These are phyloP conservation scores for Coecobrya sp. DNA, from an alignment of 2,888 invertebrate species.

Conservation along the genomic window DNA sequence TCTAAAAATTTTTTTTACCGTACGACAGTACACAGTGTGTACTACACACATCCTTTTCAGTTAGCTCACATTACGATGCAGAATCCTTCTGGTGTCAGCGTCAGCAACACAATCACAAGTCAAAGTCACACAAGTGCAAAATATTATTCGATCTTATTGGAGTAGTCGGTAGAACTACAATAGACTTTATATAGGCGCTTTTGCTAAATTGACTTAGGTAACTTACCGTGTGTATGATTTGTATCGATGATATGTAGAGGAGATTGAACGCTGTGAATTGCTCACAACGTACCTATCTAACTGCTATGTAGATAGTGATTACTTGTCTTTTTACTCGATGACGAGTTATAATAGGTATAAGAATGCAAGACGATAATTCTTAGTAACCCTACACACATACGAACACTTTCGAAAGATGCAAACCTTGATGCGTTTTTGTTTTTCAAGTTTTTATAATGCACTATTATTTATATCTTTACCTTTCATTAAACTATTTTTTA, in stretches of 20 bases:
- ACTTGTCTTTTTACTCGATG: neutral
- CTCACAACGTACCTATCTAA: no score
- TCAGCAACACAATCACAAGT: constrained; percentile 1
- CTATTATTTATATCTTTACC: neutral
- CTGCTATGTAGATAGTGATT: neutral
- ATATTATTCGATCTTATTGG: neutral
- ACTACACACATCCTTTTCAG: neutral
- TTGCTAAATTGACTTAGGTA: constrained; percentile 25
- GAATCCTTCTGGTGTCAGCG: neutral
- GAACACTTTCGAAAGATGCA: neutral
- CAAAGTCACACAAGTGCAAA: constrained; percentile 61
- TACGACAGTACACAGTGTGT: neutral
- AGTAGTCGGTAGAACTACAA: neutral
- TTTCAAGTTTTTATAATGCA: neutral
- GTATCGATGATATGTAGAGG: neutral
- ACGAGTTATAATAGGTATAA: neutral
- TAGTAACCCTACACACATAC: constrained; percentile 1
- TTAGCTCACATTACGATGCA: neutral
- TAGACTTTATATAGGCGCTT: neutral
- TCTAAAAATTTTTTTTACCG: constrained; percentile 40
- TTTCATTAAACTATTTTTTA: neutral
- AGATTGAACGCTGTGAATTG: no score
- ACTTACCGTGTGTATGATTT: neutral
- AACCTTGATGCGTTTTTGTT: neutral
- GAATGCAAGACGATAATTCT: constrained; percentile 4